Conservation (phyloP, 2,797 vertebrate genomes). For the Myripristis jacobus region DNA sequence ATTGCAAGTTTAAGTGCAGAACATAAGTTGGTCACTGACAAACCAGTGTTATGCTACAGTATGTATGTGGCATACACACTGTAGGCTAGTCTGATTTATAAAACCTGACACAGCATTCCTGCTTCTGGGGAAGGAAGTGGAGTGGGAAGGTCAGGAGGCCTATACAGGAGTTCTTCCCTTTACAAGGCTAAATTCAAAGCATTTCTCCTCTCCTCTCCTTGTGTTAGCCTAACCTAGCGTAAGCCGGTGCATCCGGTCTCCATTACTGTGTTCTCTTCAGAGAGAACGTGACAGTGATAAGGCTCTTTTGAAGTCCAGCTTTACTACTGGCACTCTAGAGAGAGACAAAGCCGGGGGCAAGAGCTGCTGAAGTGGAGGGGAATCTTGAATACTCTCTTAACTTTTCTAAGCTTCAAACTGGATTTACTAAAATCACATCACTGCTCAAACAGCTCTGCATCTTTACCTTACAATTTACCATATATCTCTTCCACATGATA, state of each 20-base stretch:
- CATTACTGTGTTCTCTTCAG: constrained; percentile 70
- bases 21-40: background rate
- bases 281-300: constrained; percentile 69
- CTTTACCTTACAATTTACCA: background rate
- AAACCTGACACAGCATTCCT: constrained; percentile 79
- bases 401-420: constrained; percentile 8
- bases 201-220: constrained; percentile 72
- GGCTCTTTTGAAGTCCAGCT: constrained; percentile 73
- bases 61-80: background rate
- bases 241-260: constrained; percentile 78
- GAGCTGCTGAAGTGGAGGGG: constrained; percentile 32
- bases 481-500: too few species aligned
- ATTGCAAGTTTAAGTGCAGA: background rate
- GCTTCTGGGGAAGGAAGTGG: constrained; percentile 80
- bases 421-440: background rate
- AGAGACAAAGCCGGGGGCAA: constrained; percentile 31
- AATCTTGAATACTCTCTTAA: background rate
- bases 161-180: constrained; percentile 73
- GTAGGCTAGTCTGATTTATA: constrained; percentile 55
- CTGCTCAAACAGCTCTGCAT: background rate
- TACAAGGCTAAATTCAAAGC: constrained; percentile 82
- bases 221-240: constrained; percentile 68
- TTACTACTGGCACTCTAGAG: constrained; percentile 53
- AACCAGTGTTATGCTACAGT: background rate
- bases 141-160: constrained; percentile 75